Conservation (phyloP, 2,113 vertebrate species). For the Craseonycteris thonglongyai region DNA sequence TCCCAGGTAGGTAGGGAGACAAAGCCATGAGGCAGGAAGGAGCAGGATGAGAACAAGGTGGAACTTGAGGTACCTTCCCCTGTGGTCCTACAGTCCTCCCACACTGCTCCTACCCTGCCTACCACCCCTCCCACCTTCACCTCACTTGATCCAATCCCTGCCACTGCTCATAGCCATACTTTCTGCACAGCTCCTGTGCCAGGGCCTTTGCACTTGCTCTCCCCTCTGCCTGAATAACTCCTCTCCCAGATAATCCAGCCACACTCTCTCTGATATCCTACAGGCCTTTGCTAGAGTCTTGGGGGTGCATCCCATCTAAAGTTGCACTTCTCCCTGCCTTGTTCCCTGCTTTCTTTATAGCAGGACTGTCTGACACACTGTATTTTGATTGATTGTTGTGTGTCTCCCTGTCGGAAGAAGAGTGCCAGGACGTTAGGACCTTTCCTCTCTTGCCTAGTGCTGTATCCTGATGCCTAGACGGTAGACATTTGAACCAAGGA, state of each 20-base stretch:
- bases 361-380: not conserved
- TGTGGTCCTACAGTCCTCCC: not conserved
- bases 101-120: not conserved
- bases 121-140: not conserved
- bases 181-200: not conserved
- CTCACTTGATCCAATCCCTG: not conserved
- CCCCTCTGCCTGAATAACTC: not conserved
- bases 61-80: not conserved
- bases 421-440: not conserved
- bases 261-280: not conserved
- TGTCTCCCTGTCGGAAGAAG: not conserved
- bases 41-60: not conserved
- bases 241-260: not conserved
- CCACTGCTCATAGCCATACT: not conserved
- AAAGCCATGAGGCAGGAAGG: not conserved
- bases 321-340: not conserved
- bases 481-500: not conserved
- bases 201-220: not conserved
- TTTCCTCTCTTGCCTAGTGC: not conserved
- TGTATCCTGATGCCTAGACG: not conserved
- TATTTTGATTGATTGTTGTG: not conserved
- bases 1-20: not conserved
- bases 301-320: not conserved
- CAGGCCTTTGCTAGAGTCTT: not conserved
- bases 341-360: not conserved